Base-by-base conservation (phyloP, 2,888 invertebrate genomes). In the Scotopteryx bipunctaria region DNA sequence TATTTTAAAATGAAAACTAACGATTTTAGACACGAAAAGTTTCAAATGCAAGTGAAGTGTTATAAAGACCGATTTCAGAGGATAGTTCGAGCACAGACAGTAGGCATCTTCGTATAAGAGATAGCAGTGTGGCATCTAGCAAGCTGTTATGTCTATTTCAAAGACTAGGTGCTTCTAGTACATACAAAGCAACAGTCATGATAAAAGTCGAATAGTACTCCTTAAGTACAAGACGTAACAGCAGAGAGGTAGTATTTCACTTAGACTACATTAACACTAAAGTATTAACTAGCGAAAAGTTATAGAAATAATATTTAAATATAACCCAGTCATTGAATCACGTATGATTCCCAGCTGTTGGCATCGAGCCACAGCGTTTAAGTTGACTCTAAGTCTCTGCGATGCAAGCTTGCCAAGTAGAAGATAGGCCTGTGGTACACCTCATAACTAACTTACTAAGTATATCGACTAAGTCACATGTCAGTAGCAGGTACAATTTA, bases 41-140 rank as follows among this genome's bases (percentile, higher is more conserved):
- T 66, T 61, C 55, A 73, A 77, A 81, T 79, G 83, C 76, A 79
- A 76, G 77, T 76, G 62, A 62, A 84, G 86, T 86, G 85, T 86
- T 86, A 86, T 84, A 86, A 81, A 87, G 87, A 87, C 83, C 83
- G 65, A 43, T 64, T 56, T 53, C 56, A 63, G 56, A 61, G 50
- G 50, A 49, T 52, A 67, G 61, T 43, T 62, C 67, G 63, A 70
- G 72, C 63, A 64, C 66, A 67, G 72, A 69, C 69, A 57, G 61
- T 72, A 71, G 69, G 63, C 73, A 67, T 59, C 59, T 62, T 54
- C 38, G 36, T 38, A 43, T 50, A 35, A 63, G 15, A 63, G 53
- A 51, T 57, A 67, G 73, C 71, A 53, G 63, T 49, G 61, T 69
- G 66, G 71, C 68, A 50, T 54, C 31, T 61, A 56, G 61, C 55